These are phyloP conservation scores for Phalera bucephala DNA, from an alignment of 2,888 invertebrate genomes.

Conservation along the genomic window DNA sequence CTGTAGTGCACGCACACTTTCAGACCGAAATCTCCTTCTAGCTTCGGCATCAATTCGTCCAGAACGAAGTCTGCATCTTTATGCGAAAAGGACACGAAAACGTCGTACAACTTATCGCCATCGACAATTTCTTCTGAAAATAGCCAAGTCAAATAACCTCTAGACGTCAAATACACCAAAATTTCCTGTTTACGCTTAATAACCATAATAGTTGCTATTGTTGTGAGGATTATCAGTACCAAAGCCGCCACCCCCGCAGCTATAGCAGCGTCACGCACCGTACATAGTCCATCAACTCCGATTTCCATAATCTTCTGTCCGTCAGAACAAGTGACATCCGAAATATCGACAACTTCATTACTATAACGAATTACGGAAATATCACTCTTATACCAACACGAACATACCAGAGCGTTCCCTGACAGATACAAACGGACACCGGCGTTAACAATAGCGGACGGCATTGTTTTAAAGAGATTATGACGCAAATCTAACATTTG, in stretches of 20 bases:
- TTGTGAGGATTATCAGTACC: slow-evolving; percentile 4
- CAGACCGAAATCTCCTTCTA: slow-evolving; percentile 38
- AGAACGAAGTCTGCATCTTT: slow-evolving; percentile 88
- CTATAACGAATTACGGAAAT: slow-evolving; percentile 1
- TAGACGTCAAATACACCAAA: slow-evolving; percentile 23
- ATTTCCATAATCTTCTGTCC: neutral
- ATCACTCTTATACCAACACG: slow-evolving; percentile 9
- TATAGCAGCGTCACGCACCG: slow-evolving; percentile 13
- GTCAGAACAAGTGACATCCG: neutral
- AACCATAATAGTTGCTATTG: slow-evolving; percentile 6
- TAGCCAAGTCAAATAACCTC: slow-evolving; percentile 17
- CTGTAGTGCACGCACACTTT: slow-evolving; percentile 87
- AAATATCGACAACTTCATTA: neutral
- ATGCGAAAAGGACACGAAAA: slow-evolving; percentile 91
- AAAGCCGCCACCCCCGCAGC: slow-evolving; percentile 19
- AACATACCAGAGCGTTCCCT: slow-evolving; percentile 15
- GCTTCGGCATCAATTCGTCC: slow-evolving; percentile 77
- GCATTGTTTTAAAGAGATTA: slow-evolving; percentile 14
- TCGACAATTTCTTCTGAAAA: slow-evolving; percentile 22
- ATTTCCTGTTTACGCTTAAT: slow-evolving; percentile 29
- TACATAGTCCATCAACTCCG: slow-evolving; percentile 30
- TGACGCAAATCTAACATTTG: slow-evolving; percentile 15
- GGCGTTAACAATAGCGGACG: slow-evolving; percentile 4
- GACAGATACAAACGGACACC: slow-evolving; percentile 13
- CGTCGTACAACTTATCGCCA: slow-evolving; percentile 83